These are phyloP conservation scores for Megaceryle maxima DNA, from an alignment of 2,113 vertebrate species.

Conservation along the genomic window DNA sequence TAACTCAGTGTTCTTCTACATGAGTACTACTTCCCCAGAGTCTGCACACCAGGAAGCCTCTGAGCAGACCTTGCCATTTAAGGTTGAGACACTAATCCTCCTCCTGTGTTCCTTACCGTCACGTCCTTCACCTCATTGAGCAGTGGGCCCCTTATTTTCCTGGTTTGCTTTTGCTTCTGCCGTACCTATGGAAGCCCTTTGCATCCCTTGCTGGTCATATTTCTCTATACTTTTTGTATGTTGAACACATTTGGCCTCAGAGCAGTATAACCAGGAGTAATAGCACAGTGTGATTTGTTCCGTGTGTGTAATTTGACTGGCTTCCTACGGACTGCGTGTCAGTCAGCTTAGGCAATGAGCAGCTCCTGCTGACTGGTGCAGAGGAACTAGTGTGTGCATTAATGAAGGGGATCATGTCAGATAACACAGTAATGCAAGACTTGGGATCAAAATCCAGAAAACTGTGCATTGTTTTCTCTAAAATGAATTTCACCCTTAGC, in stretches of 20 bases:
- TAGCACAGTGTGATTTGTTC: neutral
- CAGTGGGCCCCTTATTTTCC: neutral
- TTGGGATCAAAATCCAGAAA: neutral
- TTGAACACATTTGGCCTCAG: neutral
- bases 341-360: neutral
- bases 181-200: neutral
- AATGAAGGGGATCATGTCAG: neutral
- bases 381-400: neutral
- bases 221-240: neutral
- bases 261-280: neutral
- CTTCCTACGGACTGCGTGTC: neutral
- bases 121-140: accelerated
- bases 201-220: accelerated
- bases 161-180: neutral
- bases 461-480: neutral
- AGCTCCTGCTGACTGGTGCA: neutral
- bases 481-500: neutral
- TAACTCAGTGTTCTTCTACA: neutral
- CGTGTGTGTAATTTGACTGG: accelerated
- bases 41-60: neutral
- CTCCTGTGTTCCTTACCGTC: neutral
- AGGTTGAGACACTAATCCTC: neutral
- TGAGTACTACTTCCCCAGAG: neutral
- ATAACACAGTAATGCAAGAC: neutral
- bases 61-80: neutral